A percentile compares a stretch with the other conserved stretches of the same genome.
Evolutionary conservation across 2,797 vertebrate species (phyloP).

Genomic region (Melanotaenia parkinsoni): DNA sequence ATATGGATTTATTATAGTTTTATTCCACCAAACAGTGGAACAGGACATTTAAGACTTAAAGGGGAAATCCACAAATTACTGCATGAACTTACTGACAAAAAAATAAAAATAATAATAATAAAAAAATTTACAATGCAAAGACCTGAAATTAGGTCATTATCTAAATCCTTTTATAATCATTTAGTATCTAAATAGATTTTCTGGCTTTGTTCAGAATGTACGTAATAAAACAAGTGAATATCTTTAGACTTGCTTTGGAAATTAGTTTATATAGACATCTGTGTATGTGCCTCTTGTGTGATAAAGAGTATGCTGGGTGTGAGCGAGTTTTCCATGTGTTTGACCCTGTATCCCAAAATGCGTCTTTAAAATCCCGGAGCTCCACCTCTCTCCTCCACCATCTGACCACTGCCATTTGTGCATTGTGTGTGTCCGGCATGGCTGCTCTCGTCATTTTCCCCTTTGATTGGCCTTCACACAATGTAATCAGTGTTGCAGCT

Average conservation of each 20-base stretch:
- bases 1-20: too few species aligned
- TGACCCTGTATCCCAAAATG: slow-evolving; percentile 56
- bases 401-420: slow-evolving; percentile 79
- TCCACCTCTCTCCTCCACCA: slow-evolving; percentile 68
- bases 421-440: slow-evolving; percentile 81
- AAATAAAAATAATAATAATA: too few species aligned
- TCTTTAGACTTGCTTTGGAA: slow-evolving; percentile 4
- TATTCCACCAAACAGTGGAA: too few species aligned
- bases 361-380: slow-evolving; percentile 59
- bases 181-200: background rate
- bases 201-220: background rate
- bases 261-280: background rate
- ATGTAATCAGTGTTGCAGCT: slow-evolving; percentile 84
- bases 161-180: background rate
- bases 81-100: too few species aligned
- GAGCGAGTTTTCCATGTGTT: slow-evolving; percentile 48
- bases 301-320: slow-evolving; percentile 10
- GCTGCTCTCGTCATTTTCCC: slow-evolving; percentile 83
- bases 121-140: background rate
- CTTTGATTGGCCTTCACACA: slow-evolving; percentile 85
- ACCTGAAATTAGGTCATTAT: fast-evolving
- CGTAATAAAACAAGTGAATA: background rate
- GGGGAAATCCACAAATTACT: background rate
- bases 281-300: slow-evolving; percentile 5
- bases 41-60: background rate